A percentile compares a stretch with the other conserved stretches of the same genome.
Conservation (phyloP, 2,888 invertebrate genomes). For the Melieria crassipennis region DNA sequence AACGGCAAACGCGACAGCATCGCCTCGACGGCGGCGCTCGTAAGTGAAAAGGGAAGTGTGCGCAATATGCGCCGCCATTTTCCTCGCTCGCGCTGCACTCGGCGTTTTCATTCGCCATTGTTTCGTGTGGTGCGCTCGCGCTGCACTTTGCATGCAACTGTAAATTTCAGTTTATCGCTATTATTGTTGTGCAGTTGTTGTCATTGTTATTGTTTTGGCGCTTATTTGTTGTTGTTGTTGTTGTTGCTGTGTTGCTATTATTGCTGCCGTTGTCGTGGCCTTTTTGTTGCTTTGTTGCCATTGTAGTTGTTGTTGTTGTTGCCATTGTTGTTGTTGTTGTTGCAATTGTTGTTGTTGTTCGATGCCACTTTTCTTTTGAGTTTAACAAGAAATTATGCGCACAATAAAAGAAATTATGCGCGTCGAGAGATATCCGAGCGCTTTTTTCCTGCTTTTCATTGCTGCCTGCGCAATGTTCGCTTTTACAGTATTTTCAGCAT, state of each 20-base stretch:
- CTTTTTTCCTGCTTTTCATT: too few relatives aligned
- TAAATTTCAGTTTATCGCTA: conserved; percentile 27
- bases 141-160: conserved; percentile 25
- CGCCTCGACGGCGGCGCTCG: too few relatives aligned
- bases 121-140: neutral
- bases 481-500: too few relatives aligned
- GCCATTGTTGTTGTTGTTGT: conserved; percentile 24
- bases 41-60: too few relatives aligned
- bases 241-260: neutral
- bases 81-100: neutral
- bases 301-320: conserved; percentile 31
- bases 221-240: neutral
- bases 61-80: neutral
- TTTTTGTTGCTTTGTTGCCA: conserved; percentile 17
- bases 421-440: conserved; percentile 12
- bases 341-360: conserved; percentile 27
- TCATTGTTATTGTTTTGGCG: neutral
- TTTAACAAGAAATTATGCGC: conserved; percentile 35
- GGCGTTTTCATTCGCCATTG: neutral
- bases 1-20: too few relatives aligned
- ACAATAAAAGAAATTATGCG: conserved; percentile 33
- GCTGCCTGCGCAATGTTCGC: too few relatives aligned
- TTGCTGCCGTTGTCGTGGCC: conserved; percentile 3
- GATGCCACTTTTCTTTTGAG: conserved; percentile 31
- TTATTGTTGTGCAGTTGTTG: conserved; percentile 22